Conservation (phyloP, 2,888 invertebrate species). For the Cheilosia scutellata region DNA sequence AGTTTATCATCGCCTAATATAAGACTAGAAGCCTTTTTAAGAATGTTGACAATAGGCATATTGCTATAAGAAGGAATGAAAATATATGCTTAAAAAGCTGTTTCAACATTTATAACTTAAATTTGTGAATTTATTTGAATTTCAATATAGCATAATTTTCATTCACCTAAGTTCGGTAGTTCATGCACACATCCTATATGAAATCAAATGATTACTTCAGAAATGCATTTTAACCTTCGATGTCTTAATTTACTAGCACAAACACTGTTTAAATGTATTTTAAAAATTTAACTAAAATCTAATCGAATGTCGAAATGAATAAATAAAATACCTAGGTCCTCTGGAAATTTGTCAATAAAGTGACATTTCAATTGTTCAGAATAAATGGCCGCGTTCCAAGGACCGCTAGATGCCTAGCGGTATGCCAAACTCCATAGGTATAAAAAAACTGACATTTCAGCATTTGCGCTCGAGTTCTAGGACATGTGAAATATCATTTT, state of each 20-base stretch:
- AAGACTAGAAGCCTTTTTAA: constrained; percentile 91
- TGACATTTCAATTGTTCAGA: background rate
- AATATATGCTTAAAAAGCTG: background rate
- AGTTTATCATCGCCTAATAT: constrained; percentile 89
- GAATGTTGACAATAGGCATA: constrained; percentile 91
- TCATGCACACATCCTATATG: too few relatives aligned
- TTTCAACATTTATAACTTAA: background rate
- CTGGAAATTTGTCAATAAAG: background rate
- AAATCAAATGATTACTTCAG: background rate
- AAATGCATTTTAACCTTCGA: background rate
- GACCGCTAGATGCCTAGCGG: too few relatives aligned
- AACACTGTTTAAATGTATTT: background rate
- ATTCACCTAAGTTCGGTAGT: too few relatives aligned
- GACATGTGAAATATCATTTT: too few relatives aligned
- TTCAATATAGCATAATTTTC: too few relatives aligned
- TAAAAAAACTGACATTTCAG: too few relatives aligned
- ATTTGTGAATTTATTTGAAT: background rate
- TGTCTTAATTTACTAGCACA: background rate
- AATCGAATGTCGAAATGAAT: background rate
- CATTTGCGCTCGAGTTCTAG: too few relatives aligned
- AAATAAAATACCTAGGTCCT: background rate
- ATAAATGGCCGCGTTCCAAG: background rate
- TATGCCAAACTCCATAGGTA: background rate
- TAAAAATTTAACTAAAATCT: background rate
- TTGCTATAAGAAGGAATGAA: constrained; percentile 11